phyloP scores from a whole-genome alignment of 2,797 vertebrate species.

The Tachyglossus aculeatus region DNA sequence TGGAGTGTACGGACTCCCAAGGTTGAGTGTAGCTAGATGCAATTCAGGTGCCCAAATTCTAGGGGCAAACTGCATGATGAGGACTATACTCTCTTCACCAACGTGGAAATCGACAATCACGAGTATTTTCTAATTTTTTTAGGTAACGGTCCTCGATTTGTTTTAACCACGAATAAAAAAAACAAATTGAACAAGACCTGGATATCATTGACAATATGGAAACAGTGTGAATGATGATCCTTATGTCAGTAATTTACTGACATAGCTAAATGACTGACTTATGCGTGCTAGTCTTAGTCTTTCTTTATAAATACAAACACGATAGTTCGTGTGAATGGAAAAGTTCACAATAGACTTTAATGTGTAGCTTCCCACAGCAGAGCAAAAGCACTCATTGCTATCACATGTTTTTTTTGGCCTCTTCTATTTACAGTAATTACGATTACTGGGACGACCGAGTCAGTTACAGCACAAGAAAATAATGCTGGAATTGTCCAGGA shows the following conservation, averaged over 20 bases:
- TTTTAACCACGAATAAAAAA: too few species aligned
- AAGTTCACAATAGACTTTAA: not conserved
- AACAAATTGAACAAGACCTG: too few species aligned
- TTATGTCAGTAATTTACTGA: not conserved
- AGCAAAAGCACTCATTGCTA: not conserved
- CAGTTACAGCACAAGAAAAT: not conserved
- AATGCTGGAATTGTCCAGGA: not conserved
- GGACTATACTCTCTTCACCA: too few species aligned
- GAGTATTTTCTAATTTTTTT: too few species aligned
- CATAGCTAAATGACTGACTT: not conserved
- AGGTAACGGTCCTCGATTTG: too few species aligned
- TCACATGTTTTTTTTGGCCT: not conserved
- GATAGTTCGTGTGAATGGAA: conserved; percentile 15
- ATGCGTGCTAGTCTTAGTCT: not conserved
- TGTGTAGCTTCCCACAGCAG: not conserved
- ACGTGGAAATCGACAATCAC: too few species aligned
- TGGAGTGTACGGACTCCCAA: too few species aligned
- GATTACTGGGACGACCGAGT: not conserved
- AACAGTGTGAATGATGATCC: not conserved
- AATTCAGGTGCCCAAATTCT: too few species aligned
- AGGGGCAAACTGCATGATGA: too few species aligned
- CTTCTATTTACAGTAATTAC: not conserved
- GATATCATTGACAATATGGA: not conserved
- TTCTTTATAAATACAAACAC: conserved; percentile 4
- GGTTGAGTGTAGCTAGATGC: too few species aligned